Conservation (phyloP, 2,113 vertebrate genomes). For the Tonatia bakeri region DNA sequence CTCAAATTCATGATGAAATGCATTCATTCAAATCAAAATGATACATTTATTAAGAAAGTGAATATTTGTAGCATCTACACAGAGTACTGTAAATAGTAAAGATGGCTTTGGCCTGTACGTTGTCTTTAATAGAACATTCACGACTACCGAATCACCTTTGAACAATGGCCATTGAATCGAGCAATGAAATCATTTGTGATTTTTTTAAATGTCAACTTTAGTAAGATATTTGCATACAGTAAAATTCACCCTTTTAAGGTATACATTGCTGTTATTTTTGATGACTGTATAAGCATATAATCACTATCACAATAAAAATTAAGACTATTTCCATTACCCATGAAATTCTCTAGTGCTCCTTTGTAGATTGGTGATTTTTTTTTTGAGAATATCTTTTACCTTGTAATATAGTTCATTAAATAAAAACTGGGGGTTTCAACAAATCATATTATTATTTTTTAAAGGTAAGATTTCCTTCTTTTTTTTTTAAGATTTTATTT, state of each 20-base stretch:
- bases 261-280: neutral
- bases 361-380: neutral
- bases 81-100: neutral
- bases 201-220: constrained; percentile 3
- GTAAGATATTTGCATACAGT: neutral
- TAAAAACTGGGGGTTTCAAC: neutral
- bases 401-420: neutral
- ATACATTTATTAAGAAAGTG: neutral
- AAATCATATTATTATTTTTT: neutral
- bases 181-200: neutral
- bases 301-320: neutral
- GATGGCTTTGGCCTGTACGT: neutral
- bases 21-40: neutral
- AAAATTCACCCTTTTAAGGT: neutral
- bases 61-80: neutral
- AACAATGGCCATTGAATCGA: neutral
- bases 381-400: neutral
- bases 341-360: neutral
- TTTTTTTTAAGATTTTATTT: too few relatives aligned
- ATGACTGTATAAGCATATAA: neutral
- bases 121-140: constrained; percentile 7
- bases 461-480: too few relatives aligned
- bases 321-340: neutral
- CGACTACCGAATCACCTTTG: neutral
- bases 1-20: constrained; percentile 23